Base-by-base conservation (phyloP, 2,113 vertebrate species). In the Etheostoma cragini region DNA sequence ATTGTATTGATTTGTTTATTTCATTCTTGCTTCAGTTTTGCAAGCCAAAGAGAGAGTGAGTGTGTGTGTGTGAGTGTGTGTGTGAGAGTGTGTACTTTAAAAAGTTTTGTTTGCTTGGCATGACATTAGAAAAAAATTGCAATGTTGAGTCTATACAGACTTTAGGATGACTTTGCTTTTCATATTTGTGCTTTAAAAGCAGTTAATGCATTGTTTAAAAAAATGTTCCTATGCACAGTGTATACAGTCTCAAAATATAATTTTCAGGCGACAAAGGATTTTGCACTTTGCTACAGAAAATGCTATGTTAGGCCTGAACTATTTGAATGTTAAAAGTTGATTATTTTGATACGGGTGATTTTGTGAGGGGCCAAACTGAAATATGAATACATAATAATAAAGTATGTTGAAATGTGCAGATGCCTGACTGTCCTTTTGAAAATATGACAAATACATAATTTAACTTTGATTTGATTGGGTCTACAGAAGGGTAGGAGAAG, bases 241-340 rank as follows among this genome's bases (percentile, higher is more conserved):
- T 17, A 75, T 66, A 67, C 0, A 67, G 52, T 81, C 61, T 71
- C 46, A 67, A 69, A 74, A 69, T 81, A 62, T 76, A 12, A 17
- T 11, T 86, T 92, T 84, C 71, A 83, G 82, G 73, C 81, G 65
- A 70, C 78, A 61, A 68, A 49, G 6, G 45, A 14, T 84, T 80
- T 91, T 84, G 90, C 91, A 93, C 91, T 91, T 92, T 89, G 85
- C 42, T 81, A 87, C 5, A 71, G 71, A 49, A 49, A 21, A 67
- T 60, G 50, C 49, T 83, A 26, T 24, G 70, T 69, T 67, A 57
- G 24, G 52, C 72, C 61, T 70, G 82, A 89, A 57, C 67, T 57
- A 42, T 74, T 45, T 85, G 77, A 90, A 87, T 90, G 90, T 85
- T 24, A 8, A 70, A 76, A 68, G 19, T 46, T 35, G 8, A 62